Conservation (phyloP, 2,888 invertebrate genomes). For the Acleris literana region DNA sequence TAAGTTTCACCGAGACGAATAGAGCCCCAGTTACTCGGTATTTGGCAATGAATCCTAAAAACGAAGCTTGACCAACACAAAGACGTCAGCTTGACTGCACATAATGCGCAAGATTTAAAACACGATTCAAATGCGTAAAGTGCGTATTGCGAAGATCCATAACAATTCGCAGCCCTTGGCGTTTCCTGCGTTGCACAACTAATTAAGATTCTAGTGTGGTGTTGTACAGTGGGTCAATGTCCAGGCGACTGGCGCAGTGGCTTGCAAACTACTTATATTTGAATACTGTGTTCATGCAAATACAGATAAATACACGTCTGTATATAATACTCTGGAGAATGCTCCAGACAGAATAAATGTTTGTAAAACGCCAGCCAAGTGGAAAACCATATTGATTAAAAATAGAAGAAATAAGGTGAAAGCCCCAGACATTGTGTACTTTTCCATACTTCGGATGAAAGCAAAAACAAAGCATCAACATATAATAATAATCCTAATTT, state of each 20-base stretch:
- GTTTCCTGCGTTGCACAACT: constrained; percentile 44
- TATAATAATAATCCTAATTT: too few species aligned
- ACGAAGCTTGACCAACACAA: neutral
- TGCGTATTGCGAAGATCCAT: constrained; percentile 23
- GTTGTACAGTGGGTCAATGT: constrained; percentile 60
- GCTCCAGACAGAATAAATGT: too few species aligned
- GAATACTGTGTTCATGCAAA: constrained; percentile 7
- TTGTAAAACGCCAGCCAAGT: too few species aligned
- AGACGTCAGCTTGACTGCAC: constrained; percentile 5
- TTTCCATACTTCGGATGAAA: too few species aligned
- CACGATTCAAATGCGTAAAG: constrained; percentile 11
- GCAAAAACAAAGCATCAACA: too few species aligned
- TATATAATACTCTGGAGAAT: neutral
- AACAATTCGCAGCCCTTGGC: constrained; percentile 40
- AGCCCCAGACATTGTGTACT: too few species aligned
- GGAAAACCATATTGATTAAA: too few species aligned
- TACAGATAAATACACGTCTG: constrained; percentile 4
- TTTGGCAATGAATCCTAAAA: too few species aligned
- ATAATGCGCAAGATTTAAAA: constrained; percentile 3
- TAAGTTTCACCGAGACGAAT: too few species aligned
- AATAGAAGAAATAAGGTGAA: too few species aligned
- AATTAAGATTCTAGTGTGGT: constrained; percentile 58
- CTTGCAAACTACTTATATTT: constrained; percentile 38
- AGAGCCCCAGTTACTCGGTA: too few species aligned
- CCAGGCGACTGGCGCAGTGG: constrained; percentile 46